These are phyloP conservation scores for Zophobas atratus DNA, from an alignment of 1,140 invertebrate species.

Conservation along the genomic window DNA sequence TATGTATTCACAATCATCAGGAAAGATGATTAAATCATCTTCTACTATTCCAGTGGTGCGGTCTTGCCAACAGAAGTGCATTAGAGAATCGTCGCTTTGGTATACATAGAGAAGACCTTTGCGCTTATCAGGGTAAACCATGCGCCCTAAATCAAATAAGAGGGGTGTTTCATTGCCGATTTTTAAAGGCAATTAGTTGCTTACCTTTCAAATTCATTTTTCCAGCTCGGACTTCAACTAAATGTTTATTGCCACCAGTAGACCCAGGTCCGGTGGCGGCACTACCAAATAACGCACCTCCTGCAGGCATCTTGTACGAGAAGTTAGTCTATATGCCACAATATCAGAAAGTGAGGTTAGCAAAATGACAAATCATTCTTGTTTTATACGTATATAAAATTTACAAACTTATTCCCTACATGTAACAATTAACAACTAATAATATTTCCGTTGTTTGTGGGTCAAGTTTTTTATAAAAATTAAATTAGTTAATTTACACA, in stretches of 20 bases:
- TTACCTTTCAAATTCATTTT: slow-evolving; percentile 96
- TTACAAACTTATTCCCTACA: no score
- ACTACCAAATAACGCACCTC: slow-evolving; percentile 81
- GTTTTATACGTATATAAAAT: not conserved
- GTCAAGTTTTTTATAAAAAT: no score
- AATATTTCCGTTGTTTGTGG: no score
- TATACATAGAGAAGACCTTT: slow-evolving; percentile 96
- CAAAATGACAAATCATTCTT: slow-evolving; percentile 1
- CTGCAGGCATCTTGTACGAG: slow-evolving; percentile 71
- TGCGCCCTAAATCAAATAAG: slow-evolving; percentile 70
- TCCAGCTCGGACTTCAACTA: slow-evolving; percentile 96
- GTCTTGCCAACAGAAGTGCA: slow-evolving; percentile 68
- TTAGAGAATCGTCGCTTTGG: slow-evolving; percentile 91
- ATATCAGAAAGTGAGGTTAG: slow-evolving; percentile 22
- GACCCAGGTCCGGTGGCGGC: slow-evolving; percentile 81
- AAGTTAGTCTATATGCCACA: not conserved
- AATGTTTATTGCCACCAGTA: slow-evolving; percentile 89
- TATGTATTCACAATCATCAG: slow-evolving; percentile 98
- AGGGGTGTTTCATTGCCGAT: not conserved
- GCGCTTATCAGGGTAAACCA: slow-evolving; percentile 95
- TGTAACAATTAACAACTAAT: no score
- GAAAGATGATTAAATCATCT: slow-evolving; percentile 97
- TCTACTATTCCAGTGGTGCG: slow-evolving; percentile 71
- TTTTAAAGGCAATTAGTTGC: slow-evolving; percentile 2
- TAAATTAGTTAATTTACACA: no score